Evolutionary conservation across 2,888 invertebrate species (phyloP).

Genomic region (Netelia inedita): DNA sequence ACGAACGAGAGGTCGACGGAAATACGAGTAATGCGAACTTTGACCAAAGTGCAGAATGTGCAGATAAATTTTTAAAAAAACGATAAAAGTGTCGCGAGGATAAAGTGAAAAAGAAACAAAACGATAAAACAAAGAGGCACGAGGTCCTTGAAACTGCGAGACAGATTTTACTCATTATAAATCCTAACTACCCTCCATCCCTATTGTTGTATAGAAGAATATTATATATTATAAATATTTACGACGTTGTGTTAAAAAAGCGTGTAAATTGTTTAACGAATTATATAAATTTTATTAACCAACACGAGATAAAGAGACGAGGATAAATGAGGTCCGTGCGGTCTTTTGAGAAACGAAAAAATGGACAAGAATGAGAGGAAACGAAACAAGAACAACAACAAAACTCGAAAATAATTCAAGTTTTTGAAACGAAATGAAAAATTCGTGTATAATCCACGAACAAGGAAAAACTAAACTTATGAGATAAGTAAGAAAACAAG

Average conservation of each 20-base stretch:
- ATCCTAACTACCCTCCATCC: slow-evolving; percentile 68
- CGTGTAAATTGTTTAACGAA: slow-evolving; percentile 83
- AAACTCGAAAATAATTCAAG: slow-evolving; percentile 14
- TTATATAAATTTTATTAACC: slow-evolving; percentile 75
- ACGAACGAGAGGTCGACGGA: not conserved
- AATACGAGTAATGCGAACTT: not conserved
- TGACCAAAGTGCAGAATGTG: not conserved
- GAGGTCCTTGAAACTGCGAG: not conserved
- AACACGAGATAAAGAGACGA: slow-evolving; percentile 30
- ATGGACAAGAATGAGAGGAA: not conserved
- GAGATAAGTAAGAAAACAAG: slow-evolving; percentile 29
- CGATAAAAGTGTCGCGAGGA: not conserved
- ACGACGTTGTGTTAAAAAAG: slow-evolving; percentile 80
- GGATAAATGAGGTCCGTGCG: not conserved
- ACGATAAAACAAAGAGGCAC: not conserved
- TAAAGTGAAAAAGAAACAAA: not conserved
- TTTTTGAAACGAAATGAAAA: not conserved
- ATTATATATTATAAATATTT: slow-evolving; percentile 77
- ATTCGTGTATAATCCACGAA: slow-evolving; percentile 7
- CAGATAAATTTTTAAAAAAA: not conserved
- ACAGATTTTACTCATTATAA: slow-evolving; percentile 72
- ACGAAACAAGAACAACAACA: slow-evolving; percentile 4
- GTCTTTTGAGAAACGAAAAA: not conserved
- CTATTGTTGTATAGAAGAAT: slow-evolving; percentile 82
- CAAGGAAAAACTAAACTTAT: slow-evolving; percentile 25